These are phyloP conservation scores for Leptoteleia sp. DNA, from an alignment of 1,140 invertebrate genomes.

Conservation along the genomic window DNA sequence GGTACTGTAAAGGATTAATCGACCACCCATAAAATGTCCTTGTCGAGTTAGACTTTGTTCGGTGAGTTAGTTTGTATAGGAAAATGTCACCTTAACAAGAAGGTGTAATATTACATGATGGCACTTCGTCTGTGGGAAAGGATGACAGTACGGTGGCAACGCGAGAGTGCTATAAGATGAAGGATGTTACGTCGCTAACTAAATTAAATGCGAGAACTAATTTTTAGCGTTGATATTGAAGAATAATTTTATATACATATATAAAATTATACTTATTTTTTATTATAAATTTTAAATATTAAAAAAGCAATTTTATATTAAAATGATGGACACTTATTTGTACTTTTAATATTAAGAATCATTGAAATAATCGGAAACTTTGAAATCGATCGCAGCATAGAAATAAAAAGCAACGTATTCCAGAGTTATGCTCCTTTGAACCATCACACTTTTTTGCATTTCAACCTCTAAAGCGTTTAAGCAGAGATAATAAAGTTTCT, in stretches of 20 bases:
- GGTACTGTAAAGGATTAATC: constrained; percentile 12
- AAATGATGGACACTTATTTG: too few relatives aligned
- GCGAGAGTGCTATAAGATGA: constrained; percentile 33
- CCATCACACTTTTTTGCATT: constrained; percentile 13
- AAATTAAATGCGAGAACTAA: background rate
- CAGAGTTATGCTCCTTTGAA: background rate
- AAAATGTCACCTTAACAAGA: constrained; percentile 50
- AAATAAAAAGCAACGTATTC: too few relatives aligned
- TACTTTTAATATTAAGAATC: too few relatives aligned
- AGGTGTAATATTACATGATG: constrained; percentile 58
- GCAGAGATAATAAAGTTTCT: constrained; percentile 46
- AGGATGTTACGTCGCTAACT: constrained; percentile 5
- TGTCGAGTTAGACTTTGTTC: constrained; percentile 31
- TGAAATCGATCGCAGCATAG: too few relatives aligned
- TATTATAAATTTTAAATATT: too few relatives aligned
- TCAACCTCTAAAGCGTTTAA: constrained; percentile 17
- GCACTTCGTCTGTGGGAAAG: constrained; percentile 51
- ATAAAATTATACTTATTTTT: too few relatives aligned
- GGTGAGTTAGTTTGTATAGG: constrained; percentile 29
- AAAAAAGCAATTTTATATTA: too few relatives aligned
- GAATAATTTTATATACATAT: too few relatives aligned
- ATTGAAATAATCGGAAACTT: too few relatives aligned
- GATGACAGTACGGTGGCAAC: constrained; percentile 39
- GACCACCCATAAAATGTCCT: constrained; percentile 43
- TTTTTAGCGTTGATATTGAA: too few relatives aligned